Percentiles rank a stretch among this genome's conserved stretches.
phyloP scores from a whole-genome alignment of 2,888 invertebrate genomes.

The Dicyrtomina minuta region DNA sequence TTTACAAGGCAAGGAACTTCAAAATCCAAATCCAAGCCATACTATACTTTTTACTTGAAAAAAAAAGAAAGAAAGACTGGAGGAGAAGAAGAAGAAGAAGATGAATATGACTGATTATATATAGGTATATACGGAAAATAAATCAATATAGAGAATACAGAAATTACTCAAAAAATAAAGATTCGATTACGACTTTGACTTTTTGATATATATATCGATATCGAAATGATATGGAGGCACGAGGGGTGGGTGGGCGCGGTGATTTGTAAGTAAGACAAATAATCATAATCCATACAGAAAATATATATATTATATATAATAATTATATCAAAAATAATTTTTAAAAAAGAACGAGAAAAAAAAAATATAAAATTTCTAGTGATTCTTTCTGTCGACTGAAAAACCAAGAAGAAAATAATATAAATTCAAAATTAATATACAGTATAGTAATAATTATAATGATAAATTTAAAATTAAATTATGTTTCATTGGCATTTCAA shows the following conservation, averaged over 20 bases:
- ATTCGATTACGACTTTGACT: background rate
- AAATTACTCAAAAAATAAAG: background rate
- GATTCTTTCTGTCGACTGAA: slow-evolving; percentile 2
- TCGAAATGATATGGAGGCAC: slow-evolving; percentile 10
- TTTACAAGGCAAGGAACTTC: background rate
- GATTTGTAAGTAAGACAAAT: slow-evolving; percentile 33
- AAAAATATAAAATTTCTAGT: no score
- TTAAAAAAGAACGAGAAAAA: no score
- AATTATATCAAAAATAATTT: background rate
- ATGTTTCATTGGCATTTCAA: background rate
- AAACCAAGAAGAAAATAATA: slow-evolving; percentile 9
- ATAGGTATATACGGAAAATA: no score
- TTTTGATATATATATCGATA: no score
- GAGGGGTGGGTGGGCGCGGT: slow-evolving; percentile 31
- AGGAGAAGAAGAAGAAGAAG: background rate
- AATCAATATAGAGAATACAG: no score
- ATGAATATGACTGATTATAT: no score
- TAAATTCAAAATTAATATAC: background rate
- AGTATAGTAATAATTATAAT: background rate
- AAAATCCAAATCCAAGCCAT: no score
- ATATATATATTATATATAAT: background rate
- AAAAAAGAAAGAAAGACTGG: background rate
- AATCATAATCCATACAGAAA: slow-evolving; percentile 22
- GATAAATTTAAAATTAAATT: background rate
- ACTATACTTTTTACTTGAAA: background rate